Evolutionary conservation across 2,888 invertebrate genomes (phyloP).

Genomic region (Malacosoma neustria): DNA sequence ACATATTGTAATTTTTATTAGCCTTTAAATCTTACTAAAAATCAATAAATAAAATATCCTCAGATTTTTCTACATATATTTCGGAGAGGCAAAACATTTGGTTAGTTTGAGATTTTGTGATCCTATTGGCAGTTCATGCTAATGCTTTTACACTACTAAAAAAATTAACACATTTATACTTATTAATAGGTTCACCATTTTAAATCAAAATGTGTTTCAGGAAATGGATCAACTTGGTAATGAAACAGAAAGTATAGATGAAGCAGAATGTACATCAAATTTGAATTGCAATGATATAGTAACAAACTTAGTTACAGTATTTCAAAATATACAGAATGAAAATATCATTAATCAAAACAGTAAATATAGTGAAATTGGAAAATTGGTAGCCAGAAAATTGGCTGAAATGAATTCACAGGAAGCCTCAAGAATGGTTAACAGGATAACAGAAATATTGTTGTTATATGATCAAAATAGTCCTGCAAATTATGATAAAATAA

Average conservation of each 20-base stretch:
- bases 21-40: no score
- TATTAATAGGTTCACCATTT: no score
- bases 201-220: no score
- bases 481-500: conserved; percentile 46
- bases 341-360: conserved; percentile 38
- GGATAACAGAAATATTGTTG: conserved; percentile 48
- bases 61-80: no score
- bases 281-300: conserved; percentile 36
- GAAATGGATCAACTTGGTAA: conserved; percentile 12
- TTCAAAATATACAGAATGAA: conserved; percentile 48
- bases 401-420: conserved; percentile 45
- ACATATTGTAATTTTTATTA: no score
- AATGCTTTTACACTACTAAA: no score
- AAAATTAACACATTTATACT: no score
- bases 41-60: no score
- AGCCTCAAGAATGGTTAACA: conserved; percentile 37
- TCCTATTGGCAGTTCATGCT: no score
- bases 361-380: conserved; percentile 39
- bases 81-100: no score
- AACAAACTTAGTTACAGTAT: conserved; percentile 38
- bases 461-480: conserved; percentile 50
- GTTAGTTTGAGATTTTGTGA: no score
- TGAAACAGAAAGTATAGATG: conserved; percentile 18
- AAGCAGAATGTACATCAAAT: conserved; percentile 4
- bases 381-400: conserved; percentile 36